Conservation (phyloP, 2,113 vertebrate species). For the Lasiurus cinereus region DNA sequence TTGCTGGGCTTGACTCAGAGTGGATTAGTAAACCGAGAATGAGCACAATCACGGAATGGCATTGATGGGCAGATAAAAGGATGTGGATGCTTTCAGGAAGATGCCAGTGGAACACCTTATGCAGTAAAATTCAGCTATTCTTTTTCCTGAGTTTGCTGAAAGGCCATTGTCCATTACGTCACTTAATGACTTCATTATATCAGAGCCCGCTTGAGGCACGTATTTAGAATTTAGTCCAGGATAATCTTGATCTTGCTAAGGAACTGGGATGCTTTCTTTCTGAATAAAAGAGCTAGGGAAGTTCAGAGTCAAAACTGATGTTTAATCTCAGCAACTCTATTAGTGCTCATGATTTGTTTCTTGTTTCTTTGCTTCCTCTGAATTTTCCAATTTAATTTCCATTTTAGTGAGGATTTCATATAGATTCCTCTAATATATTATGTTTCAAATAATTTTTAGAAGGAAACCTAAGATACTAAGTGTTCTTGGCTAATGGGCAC, state of each 20-base stretch:
- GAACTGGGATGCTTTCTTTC: background rate
- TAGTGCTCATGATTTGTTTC: background rate
- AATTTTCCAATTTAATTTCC: conserved; percentile 23
- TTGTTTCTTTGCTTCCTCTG: conserved; percentile 16
- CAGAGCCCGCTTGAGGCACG: background rate
- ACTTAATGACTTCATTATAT: background rate
- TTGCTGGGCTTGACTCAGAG: background rate
- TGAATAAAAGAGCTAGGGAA: background rate
- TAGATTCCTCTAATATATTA: background rate
- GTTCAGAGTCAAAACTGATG: background rate
- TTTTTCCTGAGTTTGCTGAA: background rate
- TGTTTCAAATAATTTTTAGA: conserved; percentile 3
- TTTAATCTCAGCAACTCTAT: background rate
- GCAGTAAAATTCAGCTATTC: background rate
- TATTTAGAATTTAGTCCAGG: background rate
- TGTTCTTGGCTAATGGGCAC: background rate
- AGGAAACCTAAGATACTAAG: background rate
- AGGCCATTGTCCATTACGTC: background rate
- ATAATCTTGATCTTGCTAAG: conserved; percentile 23
- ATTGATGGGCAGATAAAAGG: background rate
- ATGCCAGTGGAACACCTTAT: background rate
- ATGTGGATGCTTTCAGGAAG: background rate
- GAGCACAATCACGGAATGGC: background rate
- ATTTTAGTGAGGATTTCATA: background rate
- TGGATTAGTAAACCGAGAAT: background rate